These are phyloP conservation scores for Rhinolophus ferrumequinum DNA, from an alignment of 2,113 vertebrate genomes.

Conservation along the genomic window DNA sequence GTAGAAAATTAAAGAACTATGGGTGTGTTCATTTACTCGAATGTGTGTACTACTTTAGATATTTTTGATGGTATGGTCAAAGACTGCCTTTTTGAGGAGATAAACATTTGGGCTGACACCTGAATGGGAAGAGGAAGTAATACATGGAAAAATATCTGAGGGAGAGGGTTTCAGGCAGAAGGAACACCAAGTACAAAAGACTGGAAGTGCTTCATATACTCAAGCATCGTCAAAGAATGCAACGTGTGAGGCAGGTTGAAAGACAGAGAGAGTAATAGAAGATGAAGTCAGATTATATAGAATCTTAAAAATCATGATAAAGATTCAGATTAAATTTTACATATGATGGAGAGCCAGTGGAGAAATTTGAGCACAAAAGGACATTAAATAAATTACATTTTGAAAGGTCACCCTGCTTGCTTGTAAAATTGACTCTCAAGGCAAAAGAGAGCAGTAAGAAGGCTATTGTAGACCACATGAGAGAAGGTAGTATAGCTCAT, in stretches of 20 bases:
- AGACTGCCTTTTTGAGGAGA: neutral
- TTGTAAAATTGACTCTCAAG: neutral
- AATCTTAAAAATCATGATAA: neutral
- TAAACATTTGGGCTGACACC: neutral
- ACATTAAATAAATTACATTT: slow-evolving; percentile 6
- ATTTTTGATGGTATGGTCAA: neutral
- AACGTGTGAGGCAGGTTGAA: neutral
- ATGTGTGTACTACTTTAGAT: neutral
- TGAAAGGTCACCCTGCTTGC: neutral
- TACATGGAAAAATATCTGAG: neutral
- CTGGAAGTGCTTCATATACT: neutral
- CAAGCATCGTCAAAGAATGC: neutral
- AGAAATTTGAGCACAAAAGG: neutral
- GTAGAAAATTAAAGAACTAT: neutral
- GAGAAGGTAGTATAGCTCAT: neutral
- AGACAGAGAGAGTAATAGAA: neutral
- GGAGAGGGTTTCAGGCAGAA: neutral
- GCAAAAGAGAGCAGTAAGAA: neutral
- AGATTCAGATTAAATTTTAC: neutral
- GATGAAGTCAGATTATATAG: neutral
- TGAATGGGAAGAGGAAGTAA: neutral
- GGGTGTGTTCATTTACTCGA: neutral
- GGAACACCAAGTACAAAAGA: neutral
- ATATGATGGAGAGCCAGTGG: neutral
- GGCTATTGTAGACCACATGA: neutral